Evolutionary conservation across 2,113 vertebrate genomes (phyloP).

Genomic region (Datnioides undecimradiatus): DNA sequence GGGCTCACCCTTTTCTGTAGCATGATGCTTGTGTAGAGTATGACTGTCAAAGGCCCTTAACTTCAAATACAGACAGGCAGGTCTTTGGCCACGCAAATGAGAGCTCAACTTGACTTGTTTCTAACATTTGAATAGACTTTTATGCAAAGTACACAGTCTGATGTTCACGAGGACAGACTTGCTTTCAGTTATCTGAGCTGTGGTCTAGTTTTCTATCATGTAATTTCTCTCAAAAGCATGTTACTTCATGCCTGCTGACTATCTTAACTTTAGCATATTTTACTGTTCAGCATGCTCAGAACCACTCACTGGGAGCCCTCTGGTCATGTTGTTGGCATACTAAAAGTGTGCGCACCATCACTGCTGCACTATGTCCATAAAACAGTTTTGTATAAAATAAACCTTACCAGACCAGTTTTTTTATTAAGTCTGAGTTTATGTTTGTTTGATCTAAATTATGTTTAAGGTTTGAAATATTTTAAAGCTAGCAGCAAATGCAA

Average conservation of each 20-base stretch:
- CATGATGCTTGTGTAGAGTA: background rate
- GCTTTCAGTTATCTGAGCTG: background rate
- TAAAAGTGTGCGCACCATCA: background rate
- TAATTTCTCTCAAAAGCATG: background rate
- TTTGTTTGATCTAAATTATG: background rate
- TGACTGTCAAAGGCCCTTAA: background rate
- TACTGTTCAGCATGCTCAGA: background rate
- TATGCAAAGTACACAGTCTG: background rate
- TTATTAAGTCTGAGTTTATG: background rate
- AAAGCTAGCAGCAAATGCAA: background rate
- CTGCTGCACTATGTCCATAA: background rate
- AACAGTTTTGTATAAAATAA: background rate
- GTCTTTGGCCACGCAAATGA: constrained; percentile 11
- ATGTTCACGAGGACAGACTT: background rate
- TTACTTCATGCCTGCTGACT: background rate
- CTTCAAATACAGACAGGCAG: background rate
- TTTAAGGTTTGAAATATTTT: background rate
- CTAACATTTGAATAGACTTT: background rate
- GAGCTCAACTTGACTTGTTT: background rate
- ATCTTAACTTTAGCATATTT: background rate
- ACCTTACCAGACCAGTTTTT: background rate
- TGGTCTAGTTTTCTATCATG: background rate
- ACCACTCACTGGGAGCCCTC: background rate
- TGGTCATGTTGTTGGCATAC: background rate
- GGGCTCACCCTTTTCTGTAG: background rate